phyloP scores from a whole-genome alignment of 2,888 invertebrate genomes.

The Perizoma flavofasciatum region DNA sequence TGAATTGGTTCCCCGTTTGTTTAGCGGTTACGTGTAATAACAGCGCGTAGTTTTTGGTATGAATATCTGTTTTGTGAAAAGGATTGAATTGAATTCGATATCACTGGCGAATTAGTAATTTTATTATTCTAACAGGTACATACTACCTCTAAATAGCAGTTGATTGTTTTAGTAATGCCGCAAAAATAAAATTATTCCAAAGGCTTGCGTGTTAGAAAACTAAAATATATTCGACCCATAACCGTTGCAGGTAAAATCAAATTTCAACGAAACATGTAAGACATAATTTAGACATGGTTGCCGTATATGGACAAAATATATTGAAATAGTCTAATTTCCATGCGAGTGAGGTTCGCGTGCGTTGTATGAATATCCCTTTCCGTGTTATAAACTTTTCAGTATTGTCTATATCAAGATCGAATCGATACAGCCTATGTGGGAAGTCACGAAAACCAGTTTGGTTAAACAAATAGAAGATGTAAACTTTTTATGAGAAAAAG shows the following conservation, averaged over 20 bases:
- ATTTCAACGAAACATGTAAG: conserved; percentile 44
- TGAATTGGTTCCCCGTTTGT: conserved; percentile 45
- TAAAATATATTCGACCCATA: conserved; percentile 15
- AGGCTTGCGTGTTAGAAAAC: conserved; percentile 16
- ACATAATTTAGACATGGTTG: conserved; percentile 43
- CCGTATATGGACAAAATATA: conserved; percentile 50
- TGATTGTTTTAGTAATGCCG: no score
- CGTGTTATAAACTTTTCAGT: conserved; percentile 76
- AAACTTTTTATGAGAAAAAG: neutral
- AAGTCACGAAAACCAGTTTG: conserved; percentile 63
- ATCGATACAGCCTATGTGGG: conserved; percentile 67
- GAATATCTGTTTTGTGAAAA: conserved; percentile 9
- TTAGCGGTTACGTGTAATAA: conserved; percentile 42
- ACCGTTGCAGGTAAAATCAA: conserved; percentile 42
- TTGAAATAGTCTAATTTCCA: conserved; percentile 61
- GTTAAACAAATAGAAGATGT: conserved; percentile 20
- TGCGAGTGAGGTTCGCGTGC: conserved; percentile 71
- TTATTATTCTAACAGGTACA: no score
- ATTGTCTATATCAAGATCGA: conserved; percentile 70
- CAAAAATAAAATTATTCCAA: conserved; percentile 2
- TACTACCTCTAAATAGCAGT: no score
- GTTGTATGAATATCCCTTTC: conserved; percentile 59
- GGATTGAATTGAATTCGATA: conserved; percentile 4
- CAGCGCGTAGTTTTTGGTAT: conserved; percentile 16
- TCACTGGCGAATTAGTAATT: no score